Percentiles rank a stretch among this genome's conserved stretches.
Conservation (phyloP, 2,888 invertebrate genomes). For the Timandra comae region DNA sequence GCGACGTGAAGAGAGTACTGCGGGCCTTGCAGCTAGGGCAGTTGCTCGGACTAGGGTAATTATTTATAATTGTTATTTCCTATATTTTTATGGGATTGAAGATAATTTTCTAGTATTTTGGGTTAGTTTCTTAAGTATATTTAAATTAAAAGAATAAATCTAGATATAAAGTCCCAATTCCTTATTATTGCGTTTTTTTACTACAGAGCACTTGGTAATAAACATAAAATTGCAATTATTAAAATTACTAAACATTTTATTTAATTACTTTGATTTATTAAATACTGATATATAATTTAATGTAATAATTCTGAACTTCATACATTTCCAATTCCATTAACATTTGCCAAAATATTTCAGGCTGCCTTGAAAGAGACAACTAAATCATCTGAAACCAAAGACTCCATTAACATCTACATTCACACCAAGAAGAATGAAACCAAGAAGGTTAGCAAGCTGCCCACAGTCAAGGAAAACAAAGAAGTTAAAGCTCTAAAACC, state of each 20-base stretch:
- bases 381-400: constrained; percentile 43
- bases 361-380: constrained; percentile 45
- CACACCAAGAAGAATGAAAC: constrained; percentile 37
- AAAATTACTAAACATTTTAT: no score
- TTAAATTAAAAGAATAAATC: constrained; percentile 1
- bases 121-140: no score
- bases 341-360: no score
- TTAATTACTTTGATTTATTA: no score
- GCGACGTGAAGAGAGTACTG: constrained; percentile 64
- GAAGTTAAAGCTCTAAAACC: constrained; percentile 38
- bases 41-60: constrained; percentile 45
- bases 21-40: constrained; percentile 49
- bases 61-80: background rate
- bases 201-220: no score
- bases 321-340: no score
- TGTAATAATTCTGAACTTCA: no score
- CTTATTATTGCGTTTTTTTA: no score
- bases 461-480: constrained; percentile 41
- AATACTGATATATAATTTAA: no score
- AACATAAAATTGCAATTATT: no score
- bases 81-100: background rate
- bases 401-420: constrained; percentile 32
- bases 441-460: constrained; percentile 42
- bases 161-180: no score
- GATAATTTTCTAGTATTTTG: no score